phyloP scores from a whole-genome alignment of 2,113 vertebrate species.

The Lontra canadensis region DNA sequence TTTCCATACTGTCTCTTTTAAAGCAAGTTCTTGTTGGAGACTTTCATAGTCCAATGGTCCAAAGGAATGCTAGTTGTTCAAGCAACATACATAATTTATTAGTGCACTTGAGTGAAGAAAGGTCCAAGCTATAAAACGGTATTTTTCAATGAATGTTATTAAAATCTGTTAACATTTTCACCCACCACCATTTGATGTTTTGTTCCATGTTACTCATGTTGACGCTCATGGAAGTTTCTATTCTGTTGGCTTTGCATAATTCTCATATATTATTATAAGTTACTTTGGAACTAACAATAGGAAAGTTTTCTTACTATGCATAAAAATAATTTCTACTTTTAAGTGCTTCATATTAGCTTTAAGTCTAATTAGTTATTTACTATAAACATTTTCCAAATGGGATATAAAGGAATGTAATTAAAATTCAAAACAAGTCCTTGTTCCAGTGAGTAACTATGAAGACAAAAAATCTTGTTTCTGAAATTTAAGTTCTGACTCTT shows the following conservation, averaged over 20 bases:
- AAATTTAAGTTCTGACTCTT: conserved; percentile 22
- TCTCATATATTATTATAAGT: conserved; percentile 23
- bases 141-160: conserved; percentile 83
- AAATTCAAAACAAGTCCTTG: conserved; percentile 42
- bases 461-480: background rate
- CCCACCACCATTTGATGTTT: conserved; percentile 66
- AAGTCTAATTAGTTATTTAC: conserved; percentile 18
- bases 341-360: conserved; percentile 41
- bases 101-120: conserved; percentile 87
- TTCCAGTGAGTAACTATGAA: conserved; percentile 14
- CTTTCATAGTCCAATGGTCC: conserved; percentile 99
- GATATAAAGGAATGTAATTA: conserved; percentile 38
- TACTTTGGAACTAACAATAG: conserved; percentile 22
- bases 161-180: conserved; percentile 73
- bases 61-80: conserved; percentile 94
- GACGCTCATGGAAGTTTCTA: conserved; percentile 17
- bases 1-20: conserved; percentile 98
- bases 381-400: conserved; percentile 12
- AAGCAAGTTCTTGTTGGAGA: conserved; percentile 98
- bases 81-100: conserved; percentile 95
- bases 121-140: conserved; percentile 80
- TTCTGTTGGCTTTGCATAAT: background rate
- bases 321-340: conserved; percentile 22
- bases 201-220: conserved; percentile 19
- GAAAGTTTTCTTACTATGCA: conserved; percentile 9